Conservation (phyloP, 37 sponge, comb jelly and placozoan genomes). For the Haliclona indistincta region DNA sequence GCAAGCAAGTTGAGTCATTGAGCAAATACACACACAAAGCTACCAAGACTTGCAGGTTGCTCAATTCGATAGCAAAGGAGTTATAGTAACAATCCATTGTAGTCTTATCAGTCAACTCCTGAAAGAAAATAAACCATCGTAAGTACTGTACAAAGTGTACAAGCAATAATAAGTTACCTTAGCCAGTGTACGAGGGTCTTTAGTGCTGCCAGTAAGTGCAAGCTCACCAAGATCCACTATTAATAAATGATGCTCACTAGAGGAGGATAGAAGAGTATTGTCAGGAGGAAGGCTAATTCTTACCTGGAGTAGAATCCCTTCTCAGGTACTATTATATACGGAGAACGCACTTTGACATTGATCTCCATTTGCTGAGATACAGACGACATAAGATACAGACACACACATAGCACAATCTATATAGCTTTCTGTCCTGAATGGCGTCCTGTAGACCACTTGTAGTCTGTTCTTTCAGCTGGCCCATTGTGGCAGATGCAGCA, state of each 20-base stretch:
- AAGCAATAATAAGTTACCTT: constrained; percentile 4
- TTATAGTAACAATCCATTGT: constrained; percentile 52
- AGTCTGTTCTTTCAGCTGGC: constrained; percentile 65
- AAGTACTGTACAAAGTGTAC: too few relatives aligned
- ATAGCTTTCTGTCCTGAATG: constrained; percentile 47
- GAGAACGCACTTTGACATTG: constrained; percentile 59
- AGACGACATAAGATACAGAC: not conserved
- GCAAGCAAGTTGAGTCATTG: not conserved
- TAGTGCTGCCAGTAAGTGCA: constrained; percentile 20
- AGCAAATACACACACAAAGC: too few relatives aligned
- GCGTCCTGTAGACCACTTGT: constrained; percentile 53
- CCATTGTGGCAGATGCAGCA: constrained; percentile 62
- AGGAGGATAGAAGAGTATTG: not conserved
- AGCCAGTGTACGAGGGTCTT: constrained; percentile 1
- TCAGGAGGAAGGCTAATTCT: not conserved
- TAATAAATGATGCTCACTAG: constrained; percentile 7
- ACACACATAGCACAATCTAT: not conserved
- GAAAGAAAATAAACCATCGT: too few relatives aligned
- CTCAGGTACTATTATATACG: constrained; percentile 68
- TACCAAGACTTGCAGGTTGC: constrained; percentile 65
- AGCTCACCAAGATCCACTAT: constrained; percentile 59
- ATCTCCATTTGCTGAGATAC: constrained; percentile 38
- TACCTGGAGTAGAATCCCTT: constrained; percentile 22
- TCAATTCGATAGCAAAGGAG: constrained; percentile 56
- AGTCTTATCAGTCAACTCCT: not conserved